Evolutionary conservation across 2,797 vertebrate species (phyloP).

Genomic region (Sciaenops ocellatus): DNA sequence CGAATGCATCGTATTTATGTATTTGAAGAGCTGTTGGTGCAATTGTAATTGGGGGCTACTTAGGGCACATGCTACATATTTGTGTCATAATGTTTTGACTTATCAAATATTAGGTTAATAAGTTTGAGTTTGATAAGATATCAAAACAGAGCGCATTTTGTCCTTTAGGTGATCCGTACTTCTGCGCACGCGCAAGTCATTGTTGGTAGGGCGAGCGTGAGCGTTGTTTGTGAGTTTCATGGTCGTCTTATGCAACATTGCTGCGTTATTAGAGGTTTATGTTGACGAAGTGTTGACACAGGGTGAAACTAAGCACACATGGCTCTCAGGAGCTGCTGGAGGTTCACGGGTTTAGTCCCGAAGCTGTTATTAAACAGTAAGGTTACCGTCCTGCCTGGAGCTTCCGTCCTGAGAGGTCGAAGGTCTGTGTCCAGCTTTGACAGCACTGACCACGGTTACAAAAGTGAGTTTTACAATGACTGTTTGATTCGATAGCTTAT

Average conservation of each 20-base stretch:
- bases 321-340: conserved; percentile 75
- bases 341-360: conserved; percentile 51
- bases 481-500: fast-evolving
- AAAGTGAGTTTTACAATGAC: conserved; percentile 70
- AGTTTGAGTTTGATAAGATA: background rate
- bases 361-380: conserved; percentile 61
- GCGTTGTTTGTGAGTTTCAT: background rate
- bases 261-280: background rate
- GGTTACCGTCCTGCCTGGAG: conserved; percentile 9
- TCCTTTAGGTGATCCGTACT: conserved; percentile 52
- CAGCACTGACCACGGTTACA: conserved; percentile 31
- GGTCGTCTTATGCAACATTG: background rate
- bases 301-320: conserved; percentile 54
- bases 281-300: background rate
- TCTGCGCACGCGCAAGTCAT: conserved; percentile 45
- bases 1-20: conserved; percentile 8
- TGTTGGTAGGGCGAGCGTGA: background rate
- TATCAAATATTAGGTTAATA: background rate
- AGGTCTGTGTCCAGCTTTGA: conserved; percentile 32
- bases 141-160: conserved; percentile 4
- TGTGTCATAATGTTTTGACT: background rate
- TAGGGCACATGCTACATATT: fast-evolving
- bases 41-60: too few species aligned
- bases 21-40: background rate
- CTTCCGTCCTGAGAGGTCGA: conserved; percentile 51